Evolutionary conservation across 2,113 vertebrate genomes (phyloP).

Genomic region (Dendropsophus ebraccatus): DNA sequence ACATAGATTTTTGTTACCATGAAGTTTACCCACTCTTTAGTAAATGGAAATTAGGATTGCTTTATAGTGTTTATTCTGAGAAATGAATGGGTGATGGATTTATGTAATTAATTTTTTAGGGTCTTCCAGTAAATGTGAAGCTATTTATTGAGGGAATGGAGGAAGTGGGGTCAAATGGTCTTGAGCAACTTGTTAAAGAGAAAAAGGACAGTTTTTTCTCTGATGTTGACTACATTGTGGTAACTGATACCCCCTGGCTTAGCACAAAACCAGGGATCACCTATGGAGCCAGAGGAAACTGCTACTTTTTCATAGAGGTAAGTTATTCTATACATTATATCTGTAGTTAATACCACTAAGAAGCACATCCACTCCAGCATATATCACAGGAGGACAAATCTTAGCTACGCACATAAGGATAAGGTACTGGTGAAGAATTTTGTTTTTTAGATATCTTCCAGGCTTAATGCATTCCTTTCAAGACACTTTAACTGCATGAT

Average conservation of each 20-base stretch:
- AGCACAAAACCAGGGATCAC: constrained; percentile 77
- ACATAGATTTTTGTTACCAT: background rate
- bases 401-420: no score
- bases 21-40: background rate
- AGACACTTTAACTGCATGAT: no score
- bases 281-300: constrained; percentile 83
- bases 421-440: no score
- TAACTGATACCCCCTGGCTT: constrained; percentile 81
- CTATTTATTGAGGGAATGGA: constrained; percentile 84
- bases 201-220: constrained; percentile 79
- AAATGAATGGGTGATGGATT: background rate
- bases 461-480: no score
- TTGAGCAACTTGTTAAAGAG: constrained; percentile 73
- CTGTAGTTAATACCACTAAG: background rate
- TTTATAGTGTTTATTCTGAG: background rate
- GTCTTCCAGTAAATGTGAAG: constrained; percentile 82
- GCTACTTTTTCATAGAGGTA: constrained; percentile 82
- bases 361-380: background rate
- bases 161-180: constrained; percentile 78
- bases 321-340: background rate
- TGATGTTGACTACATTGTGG: constrained; percentile 78
- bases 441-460: no score
- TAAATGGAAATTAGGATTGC: background rate
- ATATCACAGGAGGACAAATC: no score
- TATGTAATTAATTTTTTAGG: constrained; percentile 64